Conservation (phyloP, 2,888 invertebrate species). For the Bimastos eiseni region DNA sequence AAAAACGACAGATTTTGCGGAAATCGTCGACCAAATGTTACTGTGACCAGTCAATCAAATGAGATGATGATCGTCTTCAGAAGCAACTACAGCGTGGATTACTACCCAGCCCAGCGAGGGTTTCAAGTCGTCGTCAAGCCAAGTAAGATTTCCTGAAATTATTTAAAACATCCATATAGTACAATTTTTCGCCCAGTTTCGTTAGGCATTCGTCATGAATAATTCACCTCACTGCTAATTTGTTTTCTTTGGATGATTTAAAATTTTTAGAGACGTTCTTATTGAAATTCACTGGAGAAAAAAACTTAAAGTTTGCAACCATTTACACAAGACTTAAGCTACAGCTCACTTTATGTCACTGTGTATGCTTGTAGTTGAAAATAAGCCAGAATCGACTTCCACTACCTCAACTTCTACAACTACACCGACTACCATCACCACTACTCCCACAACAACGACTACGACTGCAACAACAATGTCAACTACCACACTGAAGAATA, state of each 20-base stretch:
- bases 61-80: slow-evolving; percentile 43
- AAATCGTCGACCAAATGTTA: slow-evolving; percentile 33
- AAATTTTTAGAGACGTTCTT: no score
- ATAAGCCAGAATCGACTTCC: background rate
- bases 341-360: background rate
- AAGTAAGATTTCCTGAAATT: background rate
- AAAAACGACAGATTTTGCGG: slow-evolving; percentile 42
- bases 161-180: no score
- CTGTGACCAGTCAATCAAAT: slow-evolving; percentile 35
- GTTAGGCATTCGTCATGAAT: no score
- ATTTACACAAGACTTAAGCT: background rate
- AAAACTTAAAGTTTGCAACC: background rate
- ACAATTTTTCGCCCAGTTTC: slow-evolving; percentile 27
- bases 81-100: slow-evolving; percentile 28
- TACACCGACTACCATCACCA: background rate
- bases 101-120: slow-evolving; percentile 20
- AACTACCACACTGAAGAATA: slow-evolving; percentile 26
- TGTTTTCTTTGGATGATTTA: no score
- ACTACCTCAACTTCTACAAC: slow-evolving; percentile 16
- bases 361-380: background rate
- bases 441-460: background rate
- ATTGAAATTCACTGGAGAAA: no score
- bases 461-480: slow-evolving; percentile 22
- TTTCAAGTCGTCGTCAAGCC: slow-evolving; percentile 3
- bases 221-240: no score